These are phyloP conservation scores for Puffinus mauretanicus DNA, from an alignment of 2,113 vertebrate species.

Conservation along the genomic window DNA sequence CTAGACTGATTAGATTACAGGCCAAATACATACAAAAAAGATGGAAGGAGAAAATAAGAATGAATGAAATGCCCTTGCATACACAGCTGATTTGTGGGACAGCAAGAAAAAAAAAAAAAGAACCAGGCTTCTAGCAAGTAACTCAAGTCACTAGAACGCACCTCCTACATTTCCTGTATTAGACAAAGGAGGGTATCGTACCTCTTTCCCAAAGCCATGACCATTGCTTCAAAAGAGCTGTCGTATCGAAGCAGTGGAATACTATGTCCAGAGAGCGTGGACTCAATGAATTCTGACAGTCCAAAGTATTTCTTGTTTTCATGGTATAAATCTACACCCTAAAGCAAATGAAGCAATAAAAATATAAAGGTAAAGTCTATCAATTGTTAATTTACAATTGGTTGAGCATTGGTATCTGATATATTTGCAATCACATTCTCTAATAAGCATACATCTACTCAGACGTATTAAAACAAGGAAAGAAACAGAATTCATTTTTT, in stretches of 20 bases:
- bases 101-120: neutral
- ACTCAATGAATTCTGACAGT: slow-evolving; percentile 91
- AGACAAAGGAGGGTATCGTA: slow-evolving; percentile 31
- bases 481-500: neutral
- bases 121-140: neutral
- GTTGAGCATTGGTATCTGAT: neutral
- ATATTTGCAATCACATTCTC: neutral
- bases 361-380: neutral
- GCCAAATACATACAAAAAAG: neutral
- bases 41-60: neutral
- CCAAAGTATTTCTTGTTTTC: slow-evolving; percentile 93
- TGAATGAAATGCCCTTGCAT: neutral
- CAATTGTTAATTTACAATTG: neutral
- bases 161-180: neutral
- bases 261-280: slow-evolving; percentile 87
- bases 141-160: neutral
- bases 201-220: slow-evolving; percentile 89
- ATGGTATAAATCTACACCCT: slow-evolving; percentile 90
- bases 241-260: slow-evolving; percentile 91
- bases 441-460: neutral
- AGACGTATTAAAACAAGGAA: neutral
- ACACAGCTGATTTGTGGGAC: neutral
- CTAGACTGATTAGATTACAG: neutral
- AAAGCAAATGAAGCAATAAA: neutral
- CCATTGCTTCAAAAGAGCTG: slow-evolving; percentile 95